Evolutionary conservation across 1,140 invertebrate species (phyloP).

Genomic region (Drosophila malerkotliana): DNA sequence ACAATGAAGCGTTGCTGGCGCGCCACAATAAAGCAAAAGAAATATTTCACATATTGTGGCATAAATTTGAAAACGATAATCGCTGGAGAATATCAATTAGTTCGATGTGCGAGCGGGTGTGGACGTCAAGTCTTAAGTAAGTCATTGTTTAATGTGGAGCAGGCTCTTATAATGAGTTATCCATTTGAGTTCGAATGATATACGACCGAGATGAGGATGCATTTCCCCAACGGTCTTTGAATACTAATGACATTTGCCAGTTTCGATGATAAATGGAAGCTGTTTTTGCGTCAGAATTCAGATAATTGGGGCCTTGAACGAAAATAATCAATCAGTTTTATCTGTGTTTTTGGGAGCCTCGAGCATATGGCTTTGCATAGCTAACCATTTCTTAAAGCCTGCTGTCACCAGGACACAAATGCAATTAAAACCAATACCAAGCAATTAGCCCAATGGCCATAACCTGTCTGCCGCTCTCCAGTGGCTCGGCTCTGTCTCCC

Average conservation of each 20-base stretch:
- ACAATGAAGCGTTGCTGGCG: slow-evolving; percentile 56
- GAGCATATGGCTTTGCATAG: neutral
- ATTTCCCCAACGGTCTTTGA: slow-evolving; percentile 31
- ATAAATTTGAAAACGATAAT: slow-evolving; percentile 73
- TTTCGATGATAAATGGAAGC: slow-evolving; percentile 28
- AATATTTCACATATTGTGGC: slow-evolving; percentile 78
- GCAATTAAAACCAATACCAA: slow-evolving; percentile 43
- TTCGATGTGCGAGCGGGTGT: slow-evolving; percentile 3
- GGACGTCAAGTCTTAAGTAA: neutral
- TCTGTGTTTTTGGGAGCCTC: neutral
- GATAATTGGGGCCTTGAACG: neutral
- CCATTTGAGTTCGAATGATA: slow-evolving; percentile 62
- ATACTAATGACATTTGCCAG: slow-evolving; percentile 43
- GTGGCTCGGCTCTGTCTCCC: slow-evolving; percentile 16
- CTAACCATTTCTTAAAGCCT: slow-evolving; percentile 11
- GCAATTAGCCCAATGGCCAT: slow-evolving; percentile 60
- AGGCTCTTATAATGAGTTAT: slow-evolving; percentile 70
- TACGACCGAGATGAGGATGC: slow-evolving; percentile 47
- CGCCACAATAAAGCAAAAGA: slow-evolving; percentile 22
- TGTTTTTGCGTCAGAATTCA: slow-evolving; percentile 9
- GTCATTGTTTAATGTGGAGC: slow-evolving; percentile 72
- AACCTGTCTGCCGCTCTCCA: slow-evolving; percentile 28
- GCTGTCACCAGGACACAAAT: slow-evolving; percentile 23
- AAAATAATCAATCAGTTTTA: slow-evolving; percentile 19
- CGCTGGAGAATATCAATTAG: slow-evolving; percentile 74